Evolutionary conservation across 2,113 vertebrate species (phyloP).

Genomic region (Pedionomus torquatus): DNA sequence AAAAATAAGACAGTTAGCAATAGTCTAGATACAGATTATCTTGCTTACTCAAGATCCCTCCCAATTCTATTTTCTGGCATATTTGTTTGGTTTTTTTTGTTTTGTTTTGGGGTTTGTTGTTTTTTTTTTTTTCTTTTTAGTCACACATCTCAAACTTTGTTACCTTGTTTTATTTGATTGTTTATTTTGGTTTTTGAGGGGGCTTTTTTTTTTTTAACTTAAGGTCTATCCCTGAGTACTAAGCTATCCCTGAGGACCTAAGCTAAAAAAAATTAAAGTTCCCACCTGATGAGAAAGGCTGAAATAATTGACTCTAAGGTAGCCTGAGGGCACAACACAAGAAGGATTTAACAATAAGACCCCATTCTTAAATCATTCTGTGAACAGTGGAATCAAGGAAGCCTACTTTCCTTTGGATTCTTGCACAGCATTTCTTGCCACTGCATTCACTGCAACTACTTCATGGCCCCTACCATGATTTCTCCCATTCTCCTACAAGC

Average conservation of each 20-base stretch:
- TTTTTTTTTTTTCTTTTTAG: neutral
- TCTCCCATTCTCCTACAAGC: neutral
- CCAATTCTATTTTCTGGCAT: neutral
- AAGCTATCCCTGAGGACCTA: accelerated
- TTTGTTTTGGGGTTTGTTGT: neutral
- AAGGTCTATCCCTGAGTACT: neutral
- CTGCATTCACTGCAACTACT: neutral
- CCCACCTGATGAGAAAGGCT: neutral
- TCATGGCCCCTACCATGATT: neutral
- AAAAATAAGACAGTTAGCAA: neutral
- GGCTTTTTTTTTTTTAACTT: neutral
- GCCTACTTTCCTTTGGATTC: neutral
- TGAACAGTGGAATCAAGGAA: neutral
- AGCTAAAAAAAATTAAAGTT: neutral
- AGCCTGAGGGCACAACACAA: neutral
- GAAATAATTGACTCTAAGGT: neutral
- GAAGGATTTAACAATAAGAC: neutral
- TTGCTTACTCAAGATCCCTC: neutral
- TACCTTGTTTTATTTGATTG: neutral
- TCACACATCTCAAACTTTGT: neutral
- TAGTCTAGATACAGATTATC: neutral
- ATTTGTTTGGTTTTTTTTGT: too few species aligned
- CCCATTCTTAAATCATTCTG: neutral
- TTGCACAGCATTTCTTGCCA: neutral
- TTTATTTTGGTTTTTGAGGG: neutral